Evolutionary conservation across 2,113 vertebrate species (phyloP).

Genomic region (Loxodonta africana): DNA sequence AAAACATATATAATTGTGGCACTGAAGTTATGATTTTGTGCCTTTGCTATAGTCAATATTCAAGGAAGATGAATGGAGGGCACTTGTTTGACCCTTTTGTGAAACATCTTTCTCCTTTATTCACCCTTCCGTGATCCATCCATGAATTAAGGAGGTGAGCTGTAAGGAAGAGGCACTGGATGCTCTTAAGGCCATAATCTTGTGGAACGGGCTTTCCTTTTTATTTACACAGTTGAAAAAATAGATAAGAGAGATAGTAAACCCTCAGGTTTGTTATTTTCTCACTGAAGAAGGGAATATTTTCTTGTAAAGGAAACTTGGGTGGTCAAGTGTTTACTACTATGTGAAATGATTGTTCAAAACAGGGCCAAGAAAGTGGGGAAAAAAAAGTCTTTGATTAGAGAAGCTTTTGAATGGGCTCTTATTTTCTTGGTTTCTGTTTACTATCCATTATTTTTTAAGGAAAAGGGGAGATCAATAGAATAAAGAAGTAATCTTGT

Average conservation of each 20-base stretch:
- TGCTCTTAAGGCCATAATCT: slow-evolving; percentile 43
- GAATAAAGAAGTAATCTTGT: neutral
- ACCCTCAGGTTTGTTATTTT: slow-evolving; percentile 69
- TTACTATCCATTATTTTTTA: slow-evolving; percentile 1
- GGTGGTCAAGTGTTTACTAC: slow-evolving; percentile 54
- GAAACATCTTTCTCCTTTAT: slow-evolving; percentile 46
- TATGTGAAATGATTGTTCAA: slow-evolving; percentile 59
- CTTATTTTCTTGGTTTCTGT: neutral
- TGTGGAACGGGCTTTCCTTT: slow-evolving; percentile 52
- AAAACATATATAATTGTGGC: slow-evolving; percentile 54
- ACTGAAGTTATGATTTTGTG: slow-evolving; percentile 74
- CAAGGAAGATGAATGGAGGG: slow-evolving; percentile 26
- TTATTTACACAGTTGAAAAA: slow-evolving; percentile 58
- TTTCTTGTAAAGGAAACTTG: slow-evolving; percentile 40
- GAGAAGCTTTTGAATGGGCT: neutral
- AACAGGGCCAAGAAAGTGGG: slow-evolving; percentile 25
- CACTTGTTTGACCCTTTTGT: slow-evolving; percentile 4
- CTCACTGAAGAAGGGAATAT: slow-evolving; percentile 59
- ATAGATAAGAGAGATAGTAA: slow-evolving; percentile 47
- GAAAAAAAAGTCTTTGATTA: neutral
- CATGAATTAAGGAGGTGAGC: slow-evolving; percentile 58
- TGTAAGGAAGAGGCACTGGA: slow-evolving; percentile 36
- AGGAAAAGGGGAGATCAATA: neutral
- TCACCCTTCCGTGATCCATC: slow-evolving; percentile 47
- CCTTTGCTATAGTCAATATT: slow-evolving; percentile 67